Conservation (phyloP, 1,140 invertebrate genomes). For the Orius laevigatus region DNA sequence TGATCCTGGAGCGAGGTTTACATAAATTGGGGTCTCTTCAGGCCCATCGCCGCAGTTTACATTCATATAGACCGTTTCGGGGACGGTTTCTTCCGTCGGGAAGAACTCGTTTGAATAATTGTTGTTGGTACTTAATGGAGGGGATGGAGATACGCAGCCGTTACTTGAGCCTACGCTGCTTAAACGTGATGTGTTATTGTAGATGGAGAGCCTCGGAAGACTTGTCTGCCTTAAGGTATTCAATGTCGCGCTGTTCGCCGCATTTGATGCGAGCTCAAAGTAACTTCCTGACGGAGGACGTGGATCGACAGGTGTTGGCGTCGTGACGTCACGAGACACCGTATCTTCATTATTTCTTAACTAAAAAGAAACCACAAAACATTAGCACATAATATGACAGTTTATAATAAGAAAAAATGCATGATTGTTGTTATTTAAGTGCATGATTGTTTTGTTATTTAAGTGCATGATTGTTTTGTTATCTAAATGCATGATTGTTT, state of each 20-base stretch:
- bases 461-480: too few species aligned
- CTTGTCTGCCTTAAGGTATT: neutral
- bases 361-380: conserved; percentile 18
- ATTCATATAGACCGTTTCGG: conserved; percentile 19
- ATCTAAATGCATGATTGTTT: too few species aligned
- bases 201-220: conserved; percentile 24
- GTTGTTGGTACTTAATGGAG: conserved; percentile 23
- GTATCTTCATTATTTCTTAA: conserved; percentile 30
- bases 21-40: conserved; percentile 29
- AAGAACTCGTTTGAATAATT: conserved; percentile 18
- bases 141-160: conserved; percentile 36
- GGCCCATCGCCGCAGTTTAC: conserved; percentile 5
- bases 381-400: too few species aligned
- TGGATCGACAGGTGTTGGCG: conserved; percentile 3
- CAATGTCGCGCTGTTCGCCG: conserved; percentile 23
- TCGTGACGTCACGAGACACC: conserved; percentile 13
- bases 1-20: conserved; percentile 44
- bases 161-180: conserved; percentile 32
- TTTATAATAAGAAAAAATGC: too few species aligned
- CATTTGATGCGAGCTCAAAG: conserved; percentile 30
- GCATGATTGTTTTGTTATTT: too few species aligned
- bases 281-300: conserved; percentile 25
- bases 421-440: too few species aligned
- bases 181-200: conserved; percentile 29
- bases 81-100: conserved; percentile 15